phyloP scores from a whole-genome alignment of 35 echinoderm and acorn worm species.

The Diadema setosum region DNA sequence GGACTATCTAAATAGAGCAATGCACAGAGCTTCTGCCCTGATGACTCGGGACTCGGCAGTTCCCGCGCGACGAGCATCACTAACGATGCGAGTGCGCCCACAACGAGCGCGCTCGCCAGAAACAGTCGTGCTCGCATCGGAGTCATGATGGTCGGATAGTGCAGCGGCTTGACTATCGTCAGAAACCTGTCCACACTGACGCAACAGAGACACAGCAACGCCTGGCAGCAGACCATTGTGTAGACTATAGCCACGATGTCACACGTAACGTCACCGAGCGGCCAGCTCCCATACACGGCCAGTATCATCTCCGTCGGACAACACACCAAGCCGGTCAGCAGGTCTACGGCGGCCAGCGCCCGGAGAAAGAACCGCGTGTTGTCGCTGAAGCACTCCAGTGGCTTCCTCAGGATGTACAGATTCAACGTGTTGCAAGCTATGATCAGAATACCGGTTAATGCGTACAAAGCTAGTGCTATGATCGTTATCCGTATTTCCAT shows the following conservation, averaged over 20 bases:
- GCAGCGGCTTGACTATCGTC: not conserved
- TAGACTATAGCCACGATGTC: not conserved
- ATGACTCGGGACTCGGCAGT: not conserved
- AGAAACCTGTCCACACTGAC: not conserved
- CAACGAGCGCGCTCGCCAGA: not conserved
- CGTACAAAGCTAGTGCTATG: not conserved
- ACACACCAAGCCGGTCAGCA: not conserved
- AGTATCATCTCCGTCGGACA: conserved; percentile 4
- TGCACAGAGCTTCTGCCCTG: not conserved
- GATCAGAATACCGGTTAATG: not conserved
- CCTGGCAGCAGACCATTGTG: not conserved
- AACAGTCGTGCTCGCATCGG: not conserved
- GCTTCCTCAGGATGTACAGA: not conserved
- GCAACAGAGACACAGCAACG: not conserved
- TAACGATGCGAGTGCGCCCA: not conserved
- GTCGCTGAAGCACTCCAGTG: conserved; percentile 6
- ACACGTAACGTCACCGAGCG: not conserved
- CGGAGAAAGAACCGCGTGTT: conserved; percentile 3
- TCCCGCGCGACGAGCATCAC: not conserved
- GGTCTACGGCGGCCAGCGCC: not conserved
- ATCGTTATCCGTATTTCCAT: not conserved
- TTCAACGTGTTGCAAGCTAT: not conserved
- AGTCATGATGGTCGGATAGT: not conserved
- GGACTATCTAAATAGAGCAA: not conserved
- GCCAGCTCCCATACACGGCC: not conserved